A percentile compares a stretch with the other conserved stretches of the same genome.
These are phyloP conservation scores for Drosophila varians DNA, from an alignment of 1,140 invertebrate species.

Conservation along the genomic window DNA sequence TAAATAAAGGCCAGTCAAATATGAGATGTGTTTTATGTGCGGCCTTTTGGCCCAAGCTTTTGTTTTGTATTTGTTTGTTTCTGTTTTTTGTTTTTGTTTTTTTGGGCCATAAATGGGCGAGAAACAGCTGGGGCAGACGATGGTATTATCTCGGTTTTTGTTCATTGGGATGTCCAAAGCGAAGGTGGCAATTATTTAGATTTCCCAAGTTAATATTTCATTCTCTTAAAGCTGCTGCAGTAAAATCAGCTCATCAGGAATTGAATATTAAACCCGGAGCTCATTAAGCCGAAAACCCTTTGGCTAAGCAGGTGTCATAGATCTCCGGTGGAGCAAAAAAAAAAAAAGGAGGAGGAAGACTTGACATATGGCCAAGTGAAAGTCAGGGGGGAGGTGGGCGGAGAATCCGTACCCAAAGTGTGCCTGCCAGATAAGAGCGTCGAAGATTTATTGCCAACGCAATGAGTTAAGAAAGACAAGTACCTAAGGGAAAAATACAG, in stretches of 20 bases:
- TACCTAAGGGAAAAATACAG: slow-evolving; percentile 67
- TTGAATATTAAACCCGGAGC: slow-evolving; percentile 51
- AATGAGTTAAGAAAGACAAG: slow-evolving; percentile 84
- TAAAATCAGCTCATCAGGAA: slow-evolving; percentile 52
- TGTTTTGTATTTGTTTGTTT: neutral
- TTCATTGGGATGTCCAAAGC: slow-evolving; percentile 7
- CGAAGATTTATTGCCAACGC: slow-evolving; percentile 83
- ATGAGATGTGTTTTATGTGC: slow-evolving; percentile 65
- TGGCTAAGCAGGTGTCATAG: slow-evolving; percentile 72
- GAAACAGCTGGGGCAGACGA: slow-evolving; percentile 5
- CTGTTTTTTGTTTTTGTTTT: too few relatives aligned
- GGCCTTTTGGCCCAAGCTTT: slow-evolving; percentile 37
- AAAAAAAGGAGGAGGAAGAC: neutral
- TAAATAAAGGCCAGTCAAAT: slow-evolving; percentile 70
- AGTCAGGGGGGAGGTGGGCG: slow-evolving; percentile 7
- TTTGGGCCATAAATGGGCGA: slow-evolving; percentile 31
- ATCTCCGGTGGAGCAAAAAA: slow-evolving; percentile 17
- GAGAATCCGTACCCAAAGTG: slow-evolving; percentile 46
- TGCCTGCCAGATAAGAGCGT: slow-evolving; percentile 73
- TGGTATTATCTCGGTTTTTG: slow-evolving; percentile 35
- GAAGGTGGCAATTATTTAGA: slow-evolving; percentile 57
- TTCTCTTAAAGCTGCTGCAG: slow-evolving; percentile 41
- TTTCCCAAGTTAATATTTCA: slow-evolving; percentile 56
- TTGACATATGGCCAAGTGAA: slow-evolving; percentile 30
- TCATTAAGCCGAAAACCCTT: slow-evolving; percentile 58